These are phyloP conservation scores for Neogobius melanostomus DNA, from an alignment of 2,113 vertebrate species.

Conservation along the genomic window DNA sequence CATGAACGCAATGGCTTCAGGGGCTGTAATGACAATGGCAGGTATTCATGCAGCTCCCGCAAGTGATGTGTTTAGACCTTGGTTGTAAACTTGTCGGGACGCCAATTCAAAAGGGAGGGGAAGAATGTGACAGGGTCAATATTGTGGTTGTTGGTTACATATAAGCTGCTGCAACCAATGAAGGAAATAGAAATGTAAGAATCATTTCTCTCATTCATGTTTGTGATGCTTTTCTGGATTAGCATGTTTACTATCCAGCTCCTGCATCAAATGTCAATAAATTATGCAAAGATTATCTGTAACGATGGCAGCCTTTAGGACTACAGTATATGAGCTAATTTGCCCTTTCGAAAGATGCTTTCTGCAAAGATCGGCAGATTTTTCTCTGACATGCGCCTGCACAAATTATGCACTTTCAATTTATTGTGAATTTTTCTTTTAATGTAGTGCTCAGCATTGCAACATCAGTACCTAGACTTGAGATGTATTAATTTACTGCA, in stretches of 20 bases:
- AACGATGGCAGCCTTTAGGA: constrained; percentile 26
- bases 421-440: constrained; percentile 14
- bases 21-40: too few relatives aligned
- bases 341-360: constrained; percentile 33
- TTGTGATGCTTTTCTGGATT: constrained; percentile 9
- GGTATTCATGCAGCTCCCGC: too few relatives aligned
- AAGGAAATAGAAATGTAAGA: not conserved
- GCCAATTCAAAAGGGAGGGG: too few relatives aligned
- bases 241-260: constrained; percentile 25
- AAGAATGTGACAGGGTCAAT: too few relatives aligned
- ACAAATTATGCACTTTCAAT: not conserved
- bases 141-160: too few relatives aligned
- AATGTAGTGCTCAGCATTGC: constrained; percentile 16
- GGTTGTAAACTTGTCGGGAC: too few relatives aligned
- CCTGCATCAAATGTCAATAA: constrained; percentile 28
- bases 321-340: constrained; percentile 22
- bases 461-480: constrained; percentile 15
- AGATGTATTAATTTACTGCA: not conserved
- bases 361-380: constrained; percentile 58
- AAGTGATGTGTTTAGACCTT: too few relatives aligned
- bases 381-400: constrained; percentile 30
- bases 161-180: too few relatives aligned
- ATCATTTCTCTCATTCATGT: not conserved
- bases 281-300: constrained; percentile 16
- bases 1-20: too few relatives aligned